Base-by-base conservation (phyloP, 2,888 invertebrate species). In the Chouioia cunea region DNA sequence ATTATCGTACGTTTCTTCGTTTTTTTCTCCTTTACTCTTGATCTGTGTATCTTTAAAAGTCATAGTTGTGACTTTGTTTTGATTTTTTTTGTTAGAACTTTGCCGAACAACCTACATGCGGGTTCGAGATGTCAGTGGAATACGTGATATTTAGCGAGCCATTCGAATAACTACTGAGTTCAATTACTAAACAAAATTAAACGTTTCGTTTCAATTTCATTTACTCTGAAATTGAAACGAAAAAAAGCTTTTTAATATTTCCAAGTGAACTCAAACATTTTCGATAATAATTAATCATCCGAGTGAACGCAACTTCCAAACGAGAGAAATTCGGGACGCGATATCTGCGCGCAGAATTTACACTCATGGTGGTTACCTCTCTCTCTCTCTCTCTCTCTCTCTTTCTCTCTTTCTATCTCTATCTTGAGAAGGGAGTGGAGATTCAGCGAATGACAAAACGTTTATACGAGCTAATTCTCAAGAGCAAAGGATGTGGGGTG, bases 391-490 rank as follows among this genome's bases (percentile, higher is more conserved):
- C n/a, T 20, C 3, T n/a, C 47, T 20, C 8, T 4, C 54, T 2
- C 14, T 54, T 23, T 44, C 4, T 43, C 59, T 23, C 20, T 14
- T n/a, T 23, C 48, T 16, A 6, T 15, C 14, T 15, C 22, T 15
- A 59, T 47, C 12, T 36, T 46, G 16, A 46, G 6, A 16, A 14
- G 50, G 2, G 36, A 12, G 0, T 18, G 44, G 20, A 12, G 16
- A 20, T 16, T 50, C 47, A 15, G 4, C 14, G 53, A 65, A 64
- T 65, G 48, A 70, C 58, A 65, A 70, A 70, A 53, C 59, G 47
- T 52, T 62, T 59, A 22, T 59, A 59, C 64, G 57, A 64, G 54
- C 65, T 70, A 65, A 70, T 70, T 70, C 65, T 70, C 50, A 36
- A n/a, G n/a, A n/a, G n/a, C n/a, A n/a, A 36, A 10, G 36, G 36